Base-by-base conservation (phyloP, 1,140 invertebrate genomes). In the Phymorhynchus buccinoides region DNA sequence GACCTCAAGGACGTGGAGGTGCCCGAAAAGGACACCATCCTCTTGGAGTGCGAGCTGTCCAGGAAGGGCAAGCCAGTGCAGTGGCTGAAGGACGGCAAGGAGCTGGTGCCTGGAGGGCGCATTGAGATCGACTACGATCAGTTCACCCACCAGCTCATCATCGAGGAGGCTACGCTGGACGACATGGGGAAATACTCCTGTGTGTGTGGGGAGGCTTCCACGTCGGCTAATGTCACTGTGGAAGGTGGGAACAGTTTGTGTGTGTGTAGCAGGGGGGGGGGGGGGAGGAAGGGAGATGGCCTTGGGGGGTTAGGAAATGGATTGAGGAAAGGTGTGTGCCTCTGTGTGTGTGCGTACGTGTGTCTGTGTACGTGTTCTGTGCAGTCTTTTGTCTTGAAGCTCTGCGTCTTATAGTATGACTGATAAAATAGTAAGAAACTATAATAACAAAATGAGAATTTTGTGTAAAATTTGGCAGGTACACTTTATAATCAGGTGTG, bases 11-110 rank as follows among this genome's bases (percentile, higher is more conserved):
- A 93, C 68, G 85, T 87, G 71, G 87, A 87, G 16, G 86, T 87
- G 39, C 89, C 88, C 56, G 90, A 93, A 85, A 88, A 88, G 68
- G 88, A 90, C n/a, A 89, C 82, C 27, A 88, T 90, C 27, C 89
- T 88, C 41, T 88, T 93, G 79, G 90, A 91, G 80, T 93, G 92
- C 87, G 90, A 93, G 86, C 81, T 93, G 37, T 89, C 88, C 83
- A 92, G 91, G 86, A 89, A 89, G 68, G 87, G 90, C 85, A 86
- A 88, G 27, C 85, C 89, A 27, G 90, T 92, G 41, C 91, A 90
- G 75, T 93, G 93, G 93, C 80, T 90, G 32, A 92, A 91, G 83
- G 96, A 97, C 88, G 96, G 96, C 44, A 96, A 98, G 94, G 89
- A 88, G 83, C 71, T 93, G 12, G 85, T 83, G 66, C 85, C 88